These are phyloP conservation scores for Acromyrmex heyeri DNA, from an alignment of 1,140 invertebrate species.

Conservation along the genomic window DNA sequence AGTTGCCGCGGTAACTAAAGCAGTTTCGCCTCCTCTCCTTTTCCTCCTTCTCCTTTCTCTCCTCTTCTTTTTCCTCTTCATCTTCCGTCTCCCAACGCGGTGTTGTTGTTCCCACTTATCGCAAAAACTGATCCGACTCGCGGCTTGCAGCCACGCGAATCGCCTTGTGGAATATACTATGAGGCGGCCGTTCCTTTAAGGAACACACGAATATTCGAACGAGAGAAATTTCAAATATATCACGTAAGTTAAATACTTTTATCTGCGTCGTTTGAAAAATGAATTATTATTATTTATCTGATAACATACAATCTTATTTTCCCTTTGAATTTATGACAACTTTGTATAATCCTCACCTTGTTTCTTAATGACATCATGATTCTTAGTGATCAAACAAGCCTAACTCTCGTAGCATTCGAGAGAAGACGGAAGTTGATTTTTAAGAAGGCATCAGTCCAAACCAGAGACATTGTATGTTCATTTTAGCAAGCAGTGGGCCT, in stretches of 20 bases:
- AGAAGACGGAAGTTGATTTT: slow-evolving; percentile 60
- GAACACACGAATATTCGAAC: slow-evolving; percentile 41
- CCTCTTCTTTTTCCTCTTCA: slow-evolving; percentile 29
- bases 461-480: slow-evolving; percentile 9
- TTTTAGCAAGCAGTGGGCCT: slow-evolving; percentile 21
- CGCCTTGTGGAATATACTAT: slow-evolving; percentile 70
- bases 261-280: background rate
- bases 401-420: background rate
- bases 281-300: slow-evolving; percentile 13
- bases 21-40: background rate
- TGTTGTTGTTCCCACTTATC: slow-evolving; percentile 76
- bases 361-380: background rate
- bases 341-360: background rate
- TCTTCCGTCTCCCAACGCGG: slow-evolving; percentile 62
- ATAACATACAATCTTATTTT: background rate
- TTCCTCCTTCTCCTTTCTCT: background rate
- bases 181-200: slow-evolving; percentile 67
- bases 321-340: background rate
- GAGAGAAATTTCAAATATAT: slow-evolving; percentile 8
- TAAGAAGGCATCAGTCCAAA: background rate
- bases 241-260: slow-evolving; percentile 3
- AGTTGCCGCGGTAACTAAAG: slow-evolving; percentile 44
- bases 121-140: slow-evolving; percentile 75
- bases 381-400: background rate
- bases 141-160: slow-evolving; percentile 64